Base-by-base conservation (phyloP, 2,888 invertebrate species). In the Crossocerus cetratus region DNA sequence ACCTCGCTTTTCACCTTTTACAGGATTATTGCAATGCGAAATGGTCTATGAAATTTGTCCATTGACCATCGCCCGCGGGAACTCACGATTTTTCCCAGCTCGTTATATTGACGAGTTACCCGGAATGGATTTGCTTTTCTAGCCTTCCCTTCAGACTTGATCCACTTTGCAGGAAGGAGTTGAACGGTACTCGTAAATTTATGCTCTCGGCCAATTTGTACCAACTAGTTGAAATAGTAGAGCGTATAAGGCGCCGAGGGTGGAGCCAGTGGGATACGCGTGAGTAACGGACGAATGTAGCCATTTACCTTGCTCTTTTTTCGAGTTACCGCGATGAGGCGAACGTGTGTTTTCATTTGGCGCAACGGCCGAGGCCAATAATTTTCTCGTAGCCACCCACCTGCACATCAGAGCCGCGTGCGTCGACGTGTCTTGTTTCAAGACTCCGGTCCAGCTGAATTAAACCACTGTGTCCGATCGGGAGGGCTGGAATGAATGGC, bases 21-120 rank as follows among this genome's bases (percentile, higher is more conserved):
- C 32, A 11, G 32, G 80, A 74, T 79, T 80, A 79, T 79, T 79
- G 79, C 79, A 77, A 77, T 77, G 79, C 80, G 77, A 79, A 79
- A 79, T 80, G 71, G 71, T 69, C 64, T 65, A 67, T 66, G 49
- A 77, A 77, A 65, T 67, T 69, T 71, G 65, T 65, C 67, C 70
- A 72, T 78, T 66, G 77, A 71, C 74, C 54, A 56, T 53, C 64
- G 75, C 63, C 74, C 64, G 61, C 56, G 45, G 57, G 60, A 65
- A 56, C 65, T 65, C 74, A 64, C 76, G 80, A 5, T 59, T 59
- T 59, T 59, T 43, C 8, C 1, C 32, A 4, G 32, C 32, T 32
- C 5, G 32, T 32, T 32, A 32, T 32, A 32, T 32, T 32, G 5
- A 11, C 32, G 32, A 4, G 32, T 32, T 32, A 32, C 8, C 11